A percentile compares a stretch with the other conserved stretches of the same genome.
These are phyloP conservation scores for Cerceris ruficornis DNA, from an alignment of 2,888 invertebrate genomes.

Conservation along the genomic window DNA sequence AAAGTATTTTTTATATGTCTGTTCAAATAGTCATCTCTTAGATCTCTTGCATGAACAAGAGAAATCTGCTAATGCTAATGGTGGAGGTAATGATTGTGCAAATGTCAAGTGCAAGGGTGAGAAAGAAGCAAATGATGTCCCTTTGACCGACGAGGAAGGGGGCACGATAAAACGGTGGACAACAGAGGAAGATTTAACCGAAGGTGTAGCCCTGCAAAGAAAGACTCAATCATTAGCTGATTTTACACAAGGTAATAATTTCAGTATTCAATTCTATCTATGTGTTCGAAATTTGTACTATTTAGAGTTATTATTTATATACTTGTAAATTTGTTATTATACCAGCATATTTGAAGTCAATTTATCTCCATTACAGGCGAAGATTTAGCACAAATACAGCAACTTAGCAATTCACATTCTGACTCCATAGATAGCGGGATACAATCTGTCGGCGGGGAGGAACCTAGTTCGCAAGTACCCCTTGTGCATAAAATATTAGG, in stretches of 20 bases:
- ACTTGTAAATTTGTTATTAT: not conserved
- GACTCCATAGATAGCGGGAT: conserved; percentile 81
- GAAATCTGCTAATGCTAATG: conserved; percentile 72
- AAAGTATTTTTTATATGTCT: conserved; percentile 4
- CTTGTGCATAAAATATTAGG: conserved; percentile 89
- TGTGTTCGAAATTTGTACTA: not conserved
- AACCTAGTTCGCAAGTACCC: conserved; percentile 71
- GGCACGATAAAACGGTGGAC: conserved; percentile 78
- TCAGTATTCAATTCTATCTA: not conserved
- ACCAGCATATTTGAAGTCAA: not conserved
- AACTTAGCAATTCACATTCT: conserved; percentile 78
- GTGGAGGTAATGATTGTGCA: conserved; percentile 53
- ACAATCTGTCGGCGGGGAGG: conserved; percentile 80
- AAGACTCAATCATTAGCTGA: conserved; percentile 79
- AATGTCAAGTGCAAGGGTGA: conserved; percentile 65
- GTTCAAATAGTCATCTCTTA: conserved; percentile 83
- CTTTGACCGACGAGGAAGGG: conserved; percentile 51
- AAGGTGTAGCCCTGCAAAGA: conserved; percentile 73
- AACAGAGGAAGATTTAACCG: conserved; percentile 80
- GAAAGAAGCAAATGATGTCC: conserved; percentile 62
- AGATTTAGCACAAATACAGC: conserved; percentile 73
- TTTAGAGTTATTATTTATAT: not conserved
- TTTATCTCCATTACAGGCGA: conserved; percentile 66
- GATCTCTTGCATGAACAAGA: conserved; percentile 90
- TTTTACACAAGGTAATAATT: conserved; percentile 74